A percentile compares a stretch with the other conserved stretches of the same genome.
Evolutionary conservation across 2,113 vertebrate genomes (phyloP).

Genomic region (Alosa alosa): DNA sequence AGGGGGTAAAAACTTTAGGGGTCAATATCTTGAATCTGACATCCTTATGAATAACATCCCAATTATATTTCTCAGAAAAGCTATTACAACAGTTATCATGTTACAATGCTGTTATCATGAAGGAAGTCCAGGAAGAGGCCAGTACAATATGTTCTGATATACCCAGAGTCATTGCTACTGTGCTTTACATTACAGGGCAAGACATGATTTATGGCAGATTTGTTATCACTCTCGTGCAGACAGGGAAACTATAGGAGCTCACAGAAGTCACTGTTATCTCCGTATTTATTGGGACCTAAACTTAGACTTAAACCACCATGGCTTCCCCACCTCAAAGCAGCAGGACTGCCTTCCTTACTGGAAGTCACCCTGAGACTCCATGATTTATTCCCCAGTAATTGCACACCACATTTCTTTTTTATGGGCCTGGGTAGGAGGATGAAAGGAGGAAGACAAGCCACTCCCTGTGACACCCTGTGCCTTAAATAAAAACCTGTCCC

Average conservation of each 20-base stretch:
- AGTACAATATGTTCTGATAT: not conserved
- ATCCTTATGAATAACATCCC: not conserved
- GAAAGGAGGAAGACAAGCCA: not conserved
- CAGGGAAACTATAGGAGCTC: not conserved
- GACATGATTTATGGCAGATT: not conserved
- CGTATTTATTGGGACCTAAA: not conserved
- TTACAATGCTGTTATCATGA: not conserved
- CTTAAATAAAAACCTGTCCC: not conserved
- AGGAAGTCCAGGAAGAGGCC: not conserved
- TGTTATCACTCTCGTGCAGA: not conserved
- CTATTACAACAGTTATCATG: not conserved
- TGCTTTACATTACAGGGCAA: not conserved
- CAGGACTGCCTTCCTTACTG: not conserved
- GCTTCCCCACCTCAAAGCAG: not conserved
- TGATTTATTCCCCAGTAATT: slow-evolving; percentile 8
- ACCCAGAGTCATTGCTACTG: not conserved
- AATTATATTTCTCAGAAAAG: not conserved
- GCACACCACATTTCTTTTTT: slow-evolving; percentile 22
- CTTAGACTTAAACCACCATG: not conserved
- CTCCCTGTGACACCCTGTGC: not conserved
- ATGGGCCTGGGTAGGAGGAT: not conserved
- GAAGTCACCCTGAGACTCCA: not conserved
- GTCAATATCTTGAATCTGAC: not conserved
- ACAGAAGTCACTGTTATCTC: not conserved
- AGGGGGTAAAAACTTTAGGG: not conserved